Base-by-base conservation (phyloP, 2,797 vertebrate genomes). In the Phaenicophaeus curvirostris region DNA sequence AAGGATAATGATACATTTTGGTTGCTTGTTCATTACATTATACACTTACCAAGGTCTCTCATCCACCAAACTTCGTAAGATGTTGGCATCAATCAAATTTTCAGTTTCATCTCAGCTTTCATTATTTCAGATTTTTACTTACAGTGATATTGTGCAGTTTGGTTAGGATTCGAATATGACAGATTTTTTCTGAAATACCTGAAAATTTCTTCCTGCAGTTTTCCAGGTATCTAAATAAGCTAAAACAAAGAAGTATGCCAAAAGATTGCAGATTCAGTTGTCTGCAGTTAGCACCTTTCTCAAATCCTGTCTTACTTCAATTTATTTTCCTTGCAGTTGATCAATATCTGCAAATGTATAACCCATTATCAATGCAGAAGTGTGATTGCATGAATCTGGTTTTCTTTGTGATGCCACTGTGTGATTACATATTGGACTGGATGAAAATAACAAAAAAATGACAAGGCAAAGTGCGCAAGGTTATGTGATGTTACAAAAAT, bases 201-300 rank as follows among this genome's bases (percentile, higher is more conserved):
- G 63, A 61, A 84, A 42, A 71, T 54, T 61, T 89, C 16, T 86
- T 87, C 89, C 44, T 86, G 8, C 25, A 31, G 33, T 33, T 48
- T 73, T 90, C 21, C 54, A 72, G 33, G 37, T 37, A 63, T 71
- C 67, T 62, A 85, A 89, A 72, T 75, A 85, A 83, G 54, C 68
- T 88, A 84, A 94, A 97, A 67, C 31, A 85, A 79, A 87, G n/a
- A 90, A 85, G 25, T 77, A 68, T 57, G 83, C 67, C 85, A 92
- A 94, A 85, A 86, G 37, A 55, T 53, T 90, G 76, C 82, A 68
- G 63, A 48, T 78, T 94, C 53, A 83, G 88, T 74, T 83, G 33
- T 59, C 67, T 61, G 59, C 79, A 95, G 94, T 97, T 82, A 97
- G 91, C 80, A 85, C 46, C 93, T 97, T 96, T 87, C 46, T 96